A percentile compares a stretch with the other conserved stretches of the same genome.
phyloP scores from a whole-genome alignment of 2,797 vertebrate species.

The Stomatorhinus walkeri region DNA sequence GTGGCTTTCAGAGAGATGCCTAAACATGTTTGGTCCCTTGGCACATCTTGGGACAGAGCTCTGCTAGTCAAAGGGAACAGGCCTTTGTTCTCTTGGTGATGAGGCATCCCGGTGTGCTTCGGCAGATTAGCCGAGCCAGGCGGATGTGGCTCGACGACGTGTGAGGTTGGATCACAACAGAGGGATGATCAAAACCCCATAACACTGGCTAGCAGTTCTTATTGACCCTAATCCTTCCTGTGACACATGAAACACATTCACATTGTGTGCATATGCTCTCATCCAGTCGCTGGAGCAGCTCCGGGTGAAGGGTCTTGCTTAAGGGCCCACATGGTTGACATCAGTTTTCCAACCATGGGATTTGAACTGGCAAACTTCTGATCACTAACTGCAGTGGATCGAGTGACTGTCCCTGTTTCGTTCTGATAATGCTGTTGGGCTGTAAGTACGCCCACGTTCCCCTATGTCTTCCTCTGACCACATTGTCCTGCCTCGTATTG shows the following conservation, averaged over 20 bases:
- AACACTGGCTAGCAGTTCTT: conserved; percentile 82
- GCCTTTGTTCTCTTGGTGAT: conserved; percentile 14
- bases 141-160: conserved; percentile 60
- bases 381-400: conserved; percentile 60
- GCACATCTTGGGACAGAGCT: conserved; percentile 22
- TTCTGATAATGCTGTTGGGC: conserved; percentile 50
- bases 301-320: not conserved
- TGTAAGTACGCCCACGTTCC: conserved; percentile 30
- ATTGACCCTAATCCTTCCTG: conserved; percentile 83
- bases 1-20: conserved; percentile 31
- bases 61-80: conserved; percentile 38
- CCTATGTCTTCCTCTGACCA: conserved; percentile 50
- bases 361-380: not conserved
- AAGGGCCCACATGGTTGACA: not conserved
- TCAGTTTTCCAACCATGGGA: not conserved
- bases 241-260: conserved; percentile 79
- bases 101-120: conserved; percentile 44
- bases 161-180: conserved; percentile 85
- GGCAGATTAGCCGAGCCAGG: conserved; percentile 58
- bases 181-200: conserved; percentile 70
- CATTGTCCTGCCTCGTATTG: conserved; percentile 75
- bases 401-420: conserved; percentile 69
- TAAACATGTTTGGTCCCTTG: not conserved
- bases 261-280: not conserved
- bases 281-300: not conserved